Evolutionary conservation across 1,140 invertebrate species (phyloP).

Genomic region (Panagrolaimus sp.): DNA sequence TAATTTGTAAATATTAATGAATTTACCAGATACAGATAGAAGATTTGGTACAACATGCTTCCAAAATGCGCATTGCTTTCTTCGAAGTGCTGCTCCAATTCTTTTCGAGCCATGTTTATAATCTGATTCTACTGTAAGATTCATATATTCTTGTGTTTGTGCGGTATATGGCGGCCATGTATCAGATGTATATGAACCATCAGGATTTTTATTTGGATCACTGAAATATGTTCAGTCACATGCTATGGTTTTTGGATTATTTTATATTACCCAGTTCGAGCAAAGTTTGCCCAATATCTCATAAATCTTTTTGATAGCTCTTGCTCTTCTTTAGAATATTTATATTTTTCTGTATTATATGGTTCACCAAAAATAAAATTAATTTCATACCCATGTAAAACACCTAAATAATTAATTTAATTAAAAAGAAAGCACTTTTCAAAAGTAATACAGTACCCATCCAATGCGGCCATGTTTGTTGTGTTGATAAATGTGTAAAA

Average conservation of each 20-base stretch:
- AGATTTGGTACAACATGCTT: conserved; percentile 84
- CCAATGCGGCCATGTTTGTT: conserved; percentile 85
- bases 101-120: conserved; percentile 61
- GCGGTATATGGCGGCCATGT: conserved; percentile 81
- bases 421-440: too few relatives aligned
- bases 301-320: conserved; percentile 78
- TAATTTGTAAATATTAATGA: conserved; percentile 4
- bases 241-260: background rate
- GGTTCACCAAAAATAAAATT: conserved; percentile 89
- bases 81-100: conserved; percentile 75
- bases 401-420: conserved; percentile 14
- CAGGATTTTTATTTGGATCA: conserved; percentile 72
- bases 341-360: conserved; percentile 64
- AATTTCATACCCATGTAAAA: conserved; percentile 81
- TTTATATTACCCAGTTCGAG: conserved; percentile 73
- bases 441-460: conserved; percentile 65
- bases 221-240: conserved; percentile 60
- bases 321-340: conserved; percentile 74
- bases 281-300: conserved; percentile 92
- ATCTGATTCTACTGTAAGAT: conserved; percentile 70
- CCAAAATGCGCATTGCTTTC: conserved; percentile 91
- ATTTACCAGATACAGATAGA: conserved; percentile 66
- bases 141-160: conserved; percentile 75
- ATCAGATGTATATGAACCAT: conserved; percentile 65
- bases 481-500: conserved; percentile 71